Conservation (phyloP, 1,140 invertebrate genomes). For the Zaprionus capensis region DNA sequence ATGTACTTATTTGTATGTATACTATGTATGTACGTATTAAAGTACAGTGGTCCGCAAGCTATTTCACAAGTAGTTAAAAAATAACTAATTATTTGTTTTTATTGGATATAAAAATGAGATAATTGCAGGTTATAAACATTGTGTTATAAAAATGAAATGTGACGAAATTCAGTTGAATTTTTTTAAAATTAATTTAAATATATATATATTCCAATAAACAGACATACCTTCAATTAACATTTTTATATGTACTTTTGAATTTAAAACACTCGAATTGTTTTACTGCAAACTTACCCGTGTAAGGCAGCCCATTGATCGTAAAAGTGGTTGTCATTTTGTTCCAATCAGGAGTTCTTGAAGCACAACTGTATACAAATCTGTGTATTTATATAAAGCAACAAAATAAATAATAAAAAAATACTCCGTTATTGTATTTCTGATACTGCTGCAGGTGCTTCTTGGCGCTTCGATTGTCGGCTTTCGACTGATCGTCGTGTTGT, state of each 20-base stretch:
- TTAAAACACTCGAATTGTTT: background rate
- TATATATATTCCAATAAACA: background rate
- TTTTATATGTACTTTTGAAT: background rate
- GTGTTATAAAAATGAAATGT: background rate
- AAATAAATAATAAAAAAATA: constrained; percentile 11
- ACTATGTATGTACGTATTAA: background rate
- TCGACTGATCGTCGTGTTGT: constrained; percentile 50
- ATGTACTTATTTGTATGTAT: too few relatives aligned
- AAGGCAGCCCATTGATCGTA: constrained; percentile 83
- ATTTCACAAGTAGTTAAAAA: background rate
- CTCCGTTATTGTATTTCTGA: constrained; percentile 10
- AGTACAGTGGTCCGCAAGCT: background rate
- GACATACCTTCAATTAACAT: background rate
- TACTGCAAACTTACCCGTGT: constrained; percentile 74
- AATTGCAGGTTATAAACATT: background rate
- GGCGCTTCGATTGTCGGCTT: constrained; percentile 15
- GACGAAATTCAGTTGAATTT: background rate
- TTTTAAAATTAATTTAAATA: too few relatives aligned
- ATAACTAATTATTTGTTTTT: background rate
- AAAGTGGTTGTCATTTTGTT: constrained; percentile 77
- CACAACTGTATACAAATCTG: background rate
- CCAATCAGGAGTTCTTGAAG: background rate
- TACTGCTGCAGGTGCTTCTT: constrained; percentile 6
- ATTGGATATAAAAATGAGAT: background rate
- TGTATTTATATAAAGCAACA: background rate